These are phyloP conservation scores for Beris chalybata DNA, from an alignment of 2,888 invertebrate species.

Conservation along the genomic window DNA sequence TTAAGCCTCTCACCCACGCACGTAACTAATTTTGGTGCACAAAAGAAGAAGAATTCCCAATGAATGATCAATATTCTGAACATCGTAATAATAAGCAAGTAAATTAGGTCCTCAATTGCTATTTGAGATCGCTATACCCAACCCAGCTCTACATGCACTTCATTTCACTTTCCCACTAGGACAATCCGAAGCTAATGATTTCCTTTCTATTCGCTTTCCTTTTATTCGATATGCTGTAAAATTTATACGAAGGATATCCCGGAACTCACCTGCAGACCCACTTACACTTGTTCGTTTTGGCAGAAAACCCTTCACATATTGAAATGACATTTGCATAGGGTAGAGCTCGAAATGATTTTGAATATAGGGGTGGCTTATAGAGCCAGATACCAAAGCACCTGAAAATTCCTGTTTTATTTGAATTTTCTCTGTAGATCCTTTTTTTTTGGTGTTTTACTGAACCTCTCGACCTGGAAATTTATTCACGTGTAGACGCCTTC, in stretches of 20 bases:
- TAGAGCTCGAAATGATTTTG: slow-evolving; percentile 5
- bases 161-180: too few relatives aligned
- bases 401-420: too few relatives aligned
- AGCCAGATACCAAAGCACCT: neutral
- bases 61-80: too few relatives aligned
- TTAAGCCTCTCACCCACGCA: too few relatives aligned
- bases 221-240: slow-evolving; percentile 19
- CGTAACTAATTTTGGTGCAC: too few relatives aligned
- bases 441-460: too few relatives aligned
- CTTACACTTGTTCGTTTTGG: neutral
- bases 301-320: neutral
- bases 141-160: too few relatives aligned
- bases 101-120: too few relatives aligned
- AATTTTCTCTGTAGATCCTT: too few relatives aligned
- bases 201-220: slow-evolving; percentile 5
- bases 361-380: neutral
- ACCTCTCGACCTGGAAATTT: neutral
- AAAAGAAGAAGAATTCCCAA: too few relatives aligned
- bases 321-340: slow-evolving; percentile 31
- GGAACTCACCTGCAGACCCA: slow-evolving; percentile 30
- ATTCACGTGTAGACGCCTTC: neutral
- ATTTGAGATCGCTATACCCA: too few relatives aligned
- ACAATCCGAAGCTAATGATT: slow-evolving; percentile 30
- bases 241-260: slow-evolving; percentile 9
- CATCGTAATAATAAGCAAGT: too few relatives aligned